Conservation (phyloP, 2,113 vertebrate species). For the Trinectes maculatus region DNA sequence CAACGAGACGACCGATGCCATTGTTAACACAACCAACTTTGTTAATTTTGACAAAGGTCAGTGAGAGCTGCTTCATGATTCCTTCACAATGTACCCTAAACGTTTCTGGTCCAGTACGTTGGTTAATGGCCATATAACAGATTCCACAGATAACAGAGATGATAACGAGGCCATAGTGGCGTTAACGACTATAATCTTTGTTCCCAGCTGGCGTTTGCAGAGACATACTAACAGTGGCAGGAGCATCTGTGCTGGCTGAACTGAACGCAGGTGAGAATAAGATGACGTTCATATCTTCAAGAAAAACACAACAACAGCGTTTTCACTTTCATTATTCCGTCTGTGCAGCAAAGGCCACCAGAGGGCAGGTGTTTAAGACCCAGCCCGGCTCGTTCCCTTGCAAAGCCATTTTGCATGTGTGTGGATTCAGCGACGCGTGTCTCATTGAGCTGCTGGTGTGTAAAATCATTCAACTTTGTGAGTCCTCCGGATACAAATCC, state of each 20-base stretch:
- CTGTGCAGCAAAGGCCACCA: slow-evolving; percentile 15
- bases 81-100: too few species aligned
- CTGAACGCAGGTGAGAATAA: slow-evolving; percentile 52
- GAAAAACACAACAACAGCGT: accelerated
- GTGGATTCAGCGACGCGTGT: slow-evolving; percentile 23
- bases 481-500: slow-evolving; percentile 40
- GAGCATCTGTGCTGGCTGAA: slow-evolving; percentile 51
- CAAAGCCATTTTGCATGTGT: slow-evolving; percentile 67
- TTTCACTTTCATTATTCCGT: neutral
- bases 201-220: slow-evolving; percentile 69
- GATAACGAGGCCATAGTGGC: too few species aligned
- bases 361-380: slow-evolving; percentile 45
- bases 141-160: too few species aligned
- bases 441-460: slow-evolving; percentile 44
- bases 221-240: slow-evolving; percentile 69
- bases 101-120: too few species aligned
- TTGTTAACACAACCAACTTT: slow-evolving; percentile 80
- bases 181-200: too few species aligned
- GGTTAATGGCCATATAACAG: too few species aligned
- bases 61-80: neutral
- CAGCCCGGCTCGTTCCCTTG: slow-evolving; percentile 64
- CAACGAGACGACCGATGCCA: slow-evolving; percentile 69
- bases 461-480: slow-evolving; percentile 56
- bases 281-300: neutral
- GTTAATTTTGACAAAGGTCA: slow-evolving; percentile 40